A percentile compares a stretch with the other conserved stretches of the same genome.
Conservation (phyloP, 2,113 vertebrate genomes). For the Zapornia atra region DNA sequence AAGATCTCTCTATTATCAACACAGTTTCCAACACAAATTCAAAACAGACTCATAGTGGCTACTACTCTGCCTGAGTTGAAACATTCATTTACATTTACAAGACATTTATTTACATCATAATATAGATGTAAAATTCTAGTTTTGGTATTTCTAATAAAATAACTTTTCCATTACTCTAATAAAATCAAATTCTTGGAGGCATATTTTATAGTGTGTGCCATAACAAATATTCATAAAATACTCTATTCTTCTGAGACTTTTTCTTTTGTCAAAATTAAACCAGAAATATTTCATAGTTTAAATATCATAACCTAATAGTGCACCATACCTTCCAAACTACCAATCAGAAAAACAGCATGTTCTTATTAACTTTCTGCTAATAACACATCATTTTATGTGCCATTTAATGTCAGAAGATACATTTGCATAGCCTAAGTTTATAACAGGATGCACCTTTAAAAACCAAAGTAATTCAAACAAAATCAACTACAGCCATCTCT, state of each 20-base stretch:
- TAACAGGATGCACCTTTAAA: background rate
- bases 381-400: background rate
- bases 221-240: background rate
- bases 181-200: background rate
- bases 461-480: background rate
- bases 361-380: background rate
- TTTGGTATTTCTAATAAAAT: background rate
- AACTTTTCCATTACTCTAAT: background rate
- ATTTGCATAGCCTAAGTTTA: background rate
- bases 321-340: background rate
- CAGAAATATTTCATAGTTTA: background rate
- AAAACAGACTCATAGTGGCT: too few relatives aligned
- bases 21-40: too few relatives aligned
- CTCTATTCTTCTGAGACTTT: background rate
- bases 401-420: background rate
- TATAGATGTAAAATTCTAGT: background rate
- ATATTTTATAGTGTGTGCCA: background rate
- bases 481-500: background rate
- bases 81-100: too few relatives aligned
- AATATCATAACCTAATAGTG: background rate
- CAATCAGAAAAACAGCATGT: background rate
- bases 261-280: background rate
- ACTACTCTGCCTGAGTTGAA: too few relatives aligned
- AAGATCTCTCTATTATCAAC: too few relatives aligned
- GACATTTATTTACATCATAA: background rate